Evolutionary conservation across 1,140 invertebrate genomes (phyloP), one percentile per base, ranked within the genome.

Genomic region (Panulirus ornatus): DNA sequence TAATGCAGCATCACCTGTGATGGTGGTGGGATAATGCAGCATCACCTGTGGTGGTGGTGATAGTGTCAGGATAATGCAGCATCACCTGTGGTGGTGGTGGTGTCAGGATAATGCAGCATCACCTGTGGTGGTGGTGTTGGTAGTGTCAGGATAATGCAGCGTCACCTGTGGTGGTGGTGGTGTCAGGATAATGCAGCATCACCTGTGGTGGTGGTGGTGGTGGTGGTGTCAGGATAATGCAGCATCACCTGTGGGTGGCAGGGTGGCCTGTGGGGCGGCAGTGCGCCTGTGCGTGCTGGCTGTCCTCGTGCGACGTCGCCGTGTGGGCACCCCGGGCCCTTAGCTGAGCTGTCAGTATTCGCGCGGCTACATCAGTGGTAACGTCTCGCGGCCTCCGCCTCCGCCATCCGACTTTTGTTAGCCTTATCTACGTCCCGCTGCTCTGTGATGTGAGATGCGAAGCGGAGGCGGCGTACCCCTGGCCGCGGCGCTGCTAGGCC

Each of bases 391-490:
- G 27, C 58, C 58, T 66, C n/a, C n/a, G 30, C 58, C 58, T 3
- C 27, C 11, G 5, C 5, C 58, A 8, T 30, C 16, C 30, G 30
- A n/a, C 58, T 66, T 30, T 30, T 30, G n/a, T 66, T 5, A n/a
- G 16, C n/a, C 58, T n/a, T 27, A 30, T 30, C n/a, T 5, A 6
- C n/a, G 16, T 6, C 3, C 58, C 58, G 27, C 58, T 66, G 58
- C 58, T 66, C 27, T 66, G 58, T 66, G n/a, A 66, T 66, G 58
- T 27, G n/a, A 66, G 58, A 66, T 66, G 58, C 27, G 58, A 27
- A 66, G 58, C 58, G 58, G 58, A 66, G 58, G 58, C 58, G 58
- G 58, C 58, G 58, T 66, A 5, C n/a, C n/a, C 58, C 58, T 30
- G 58, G 58, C 58, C 58, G 58, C 58, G 3, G n/a, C 30, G 58